Base-by-base conservation (phyloP, 2,888 invertebrate species). In the Nymphalis c-album region DNA sequence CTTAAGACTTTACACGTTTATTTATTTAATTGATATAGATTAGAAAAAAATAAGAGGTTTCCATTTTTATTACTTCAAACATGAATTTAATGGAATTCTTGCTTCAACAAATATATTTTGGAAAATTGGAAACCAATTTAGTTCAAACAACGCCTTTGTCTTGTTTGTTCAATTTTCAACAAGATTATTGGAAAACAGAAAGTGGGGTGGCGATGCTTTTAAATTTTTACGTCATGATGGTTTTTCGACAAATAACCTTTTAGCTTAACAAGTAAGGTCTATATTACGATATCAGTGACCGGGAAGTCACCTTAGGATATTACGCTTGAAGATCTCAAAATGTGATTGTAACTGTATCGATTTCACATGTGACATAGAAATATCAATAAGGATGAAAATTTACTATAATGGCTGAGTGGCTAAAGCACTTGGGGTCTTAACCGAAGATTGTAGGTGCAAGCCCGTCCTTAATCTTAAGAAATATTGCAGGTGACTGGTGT, bases 231-330 rank as follows among this genome's bases (percentile, higher is more conserved):
- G n/a, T 13, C 2, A 31, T 53, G 7, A 55, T 7, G 2, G 7
- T 17, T 26, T 53, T 31, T 3, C 8, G 45, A 53, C 17, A 58
- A 47, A 47, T 31, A 35, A 53, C 66, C 55, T 67, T 69, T 40
- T 55, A 0, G 0, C 0, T 0, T 8, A 7, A 2, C 2, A 17
- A 6, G 67, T 62, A 67, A 55, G 59, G 62, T 31, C 40, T 45
- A 69, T 26, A 60, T 62, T 71, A 47, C 45, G 13, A 62, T 48
- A 45, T 13, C 13, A 47, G 26, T 17, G 10, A 57, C 13, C 40
- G 31, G 26, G n/a, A 20, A 47, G 62, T 60, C 64, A 68, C 69
- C 66, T 64, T 61, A 71, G 66, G 69, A 71, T 67, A 69, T 71
- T 71, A 66, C 69, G 58, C 60, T 63, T 64, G 58, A 70, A 61